Evolutionary conservation across 1,140 invertebrate species (phyloP).

Genomic region (Dysdera silvatica): DNA sequence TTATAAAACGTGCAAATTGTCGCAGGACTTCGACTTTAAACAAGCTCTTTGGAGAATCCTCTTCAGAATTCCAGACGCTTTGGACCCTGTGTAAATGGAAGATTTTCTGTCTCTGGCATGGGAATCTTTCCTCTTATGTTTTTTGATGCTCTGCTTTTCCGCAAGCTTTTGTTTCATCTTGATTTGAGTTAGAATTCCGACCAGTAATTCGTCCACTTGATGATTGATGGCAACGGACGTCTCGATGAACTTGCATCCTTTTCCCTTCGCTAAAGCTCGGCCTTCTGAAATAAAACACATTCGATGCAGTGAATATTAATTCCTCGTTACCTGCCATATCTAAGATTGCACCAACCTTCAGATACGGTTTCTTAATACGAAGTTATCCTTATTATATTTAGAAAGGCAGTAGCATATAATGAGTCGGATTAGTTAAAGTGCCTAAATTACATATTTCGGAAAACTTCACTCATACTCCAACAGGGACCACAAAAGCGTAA

Average conservation of each 20-base stretch:
- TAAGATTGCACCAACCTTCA: no score
- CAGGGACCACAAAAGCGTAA: no score
- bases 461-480: no score
- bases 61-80: conserved; percentile 38
- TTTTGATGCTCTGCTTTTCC: conserved; percentile 26
- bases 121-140: conserved; percentile 13
- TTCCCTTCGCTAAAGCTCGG: conserved; percentile 57
- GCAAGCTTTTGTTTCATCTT: conserved; percentile 31
- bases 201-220: conserved; percentile 70
- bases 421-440: no score
- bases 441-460: no score
- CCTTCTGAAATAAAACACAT: conserved; percentile 52
- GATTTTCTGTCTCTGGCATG: conserved; percentile 7
- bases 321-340: no score
- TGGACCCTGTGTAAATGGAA: conserved; percentile 34
- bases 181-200: conserved; percentile 60
- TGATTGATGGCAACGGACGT: conserved; percentile 70
- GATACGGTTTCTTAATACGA: no score
- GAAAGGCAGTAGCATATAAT: no score
- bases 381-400: no score
- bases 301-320: no score
- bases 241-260: conserved; percentile 71
- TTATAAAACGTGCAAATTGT: conserved; percentile 43
- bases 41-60: conserved; percentile 37
- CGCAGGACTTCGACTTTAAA: conserved; percentile 41